A percentile compares a stretch with the other conserved stretches of the same genome.
These are phyloP conservation scores for Lepidurus arcticus DNA, from an alignment of 1,140 invertebrate species.

Conservation along the genomic window DNA sequence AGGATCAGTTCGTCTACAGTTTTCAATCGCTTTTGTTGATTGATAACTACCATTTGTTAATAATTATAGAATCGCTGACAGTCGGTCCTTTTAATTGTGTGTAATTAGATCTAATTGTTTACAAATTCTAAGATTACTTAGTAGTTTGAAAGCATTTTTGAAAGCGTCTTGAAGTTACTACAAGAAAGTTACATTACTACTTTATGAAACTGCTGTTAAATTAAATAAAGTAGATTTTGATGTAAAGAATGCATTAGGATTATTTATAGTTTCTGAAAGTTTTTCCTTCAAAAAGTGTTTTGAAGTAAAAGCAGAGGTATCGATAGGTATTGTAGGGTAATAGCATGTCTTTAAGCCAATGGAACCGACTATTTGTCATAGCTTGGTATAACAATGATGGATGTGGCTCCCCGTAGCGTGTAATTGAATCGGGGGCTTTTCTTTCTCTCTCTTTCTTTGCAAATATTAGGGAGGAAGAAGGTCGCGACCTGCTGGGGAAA, in stretches of 20 bases:
- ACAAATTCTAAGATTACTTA: no score
- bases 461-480: slow-evolving; percentile 88
- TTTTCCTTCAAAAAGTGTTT: no score
- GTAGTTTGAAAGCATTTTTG: no score
- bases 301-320: not conserved
- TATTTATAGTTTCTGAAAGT: not conserved
- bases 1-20: no score
- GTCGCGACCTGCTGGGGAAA: slow-evolving; percentile 88
- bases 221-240: not conserved
- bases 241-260: not conserved
- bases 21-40: no score
- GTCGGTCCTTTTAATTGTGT: no score
- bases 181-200: not conserved
- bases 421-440: slow-evolving; percentile 24
- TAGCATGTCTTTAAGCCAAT: not conserved
- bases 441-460: slow-evolving; percentile 19
- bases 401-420: slow-evolving; percentile 11
- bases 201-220: not conserved
- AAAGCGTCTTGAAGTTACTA: no score
- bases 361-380: not conserved
- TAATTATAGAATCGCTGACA: no score
- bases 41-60: no score
- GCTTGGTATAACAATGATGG: not conserved
- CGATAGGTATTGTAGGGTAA: not conserved
- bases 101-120: no score